phyloP scores from a whole-genome alignment of 2,797 vertebrate species.

The Periparus ater region DNA sequence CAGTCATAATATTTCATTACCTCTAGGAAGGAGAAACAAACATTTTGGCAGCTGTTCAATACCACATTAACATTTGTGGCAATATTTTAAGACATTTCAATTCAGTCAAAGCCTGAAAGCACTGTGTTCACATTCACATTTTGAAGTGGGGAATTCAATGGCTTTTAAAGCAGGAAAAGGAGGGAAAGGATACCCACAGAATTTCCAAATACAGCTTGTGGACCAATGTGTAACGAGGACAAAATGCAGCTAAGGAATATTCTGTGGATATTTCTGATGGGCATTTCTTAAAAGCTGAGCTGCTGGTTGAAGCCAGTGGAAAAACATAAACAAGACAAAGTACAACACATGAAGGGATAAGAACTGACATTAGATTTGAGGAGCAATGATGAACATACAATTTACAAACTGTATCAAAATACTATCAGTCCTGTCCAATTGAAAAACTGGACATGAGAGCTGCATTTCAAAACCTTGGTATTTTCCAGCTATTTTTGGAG shows the following conservation, averaged over 20 bases:
- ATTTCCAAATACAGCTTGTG: not conserved
- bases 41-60: conserved; percentile 25
- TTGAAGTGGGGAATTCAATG: not conserved
- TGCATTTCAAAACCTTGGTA: not conserved
- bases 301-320: not conserved
- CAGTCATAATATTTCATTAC: conserved; percentile 35
- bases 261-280: not conserved
- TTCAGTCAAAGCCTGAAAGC: not conserved
- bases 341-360: fast-evolving
- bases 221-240: not conserved
- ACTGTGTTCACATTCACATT: not conserved
- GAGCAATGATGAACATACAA: fast-evolving
- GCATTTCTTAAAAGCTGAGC: not conserved
- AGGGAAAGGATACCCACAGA: not conserved
- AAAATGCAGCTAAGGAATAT: not conserved
- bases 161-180: not conserved
- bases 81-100: not conserved
- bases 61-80: not conserved
- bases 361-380: not conserved
- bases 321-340: not conserved
- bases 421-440: not conserved
- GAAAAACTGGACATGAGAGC: not conserved
- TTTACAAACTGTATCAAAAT: not conserved
- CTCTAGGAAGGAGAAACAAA: conserved; percentile 18
- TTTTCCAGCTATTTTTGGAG: not conserved